Base-by-base conservation (phyloP, 2,113 vertebrate species). In the Phylloscopus trochilus region DNA sequence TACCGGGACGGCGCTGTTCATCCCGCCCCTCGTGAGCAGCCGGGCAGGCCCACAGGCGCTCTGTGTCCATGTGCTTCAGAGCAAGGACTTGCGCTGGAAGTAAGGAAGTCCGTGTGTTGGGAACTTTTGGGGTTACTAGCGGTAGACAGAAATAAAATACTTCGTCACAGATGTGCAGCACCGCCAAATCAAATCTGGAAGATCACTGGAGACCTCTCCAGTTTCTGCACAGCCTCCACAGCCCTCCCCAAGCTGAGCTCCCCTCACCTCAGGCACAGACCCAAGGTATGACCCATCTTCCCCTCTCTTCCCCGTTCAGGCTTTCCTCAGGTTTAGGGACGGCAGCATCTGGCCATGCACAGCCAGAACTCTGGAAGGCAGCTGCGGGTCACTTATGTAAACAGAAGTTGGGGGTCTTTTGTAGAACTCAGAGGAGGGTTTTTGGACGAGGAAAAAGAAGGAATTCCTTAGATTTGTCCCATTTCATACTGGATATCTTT, bases 251-350 rank as follows among this genome's bases (percentile, higher is more conserved):
- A 1, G 15, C 47, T 39, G 44, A 46, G 33, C 23, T 78, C 26
- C 33, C 47, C 6, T 46, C 5, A 1, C 19, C 33, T 33, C 21
- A 2, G 1, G 0, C 26, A 11, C 23, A 13, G 24, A 28, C n/a
- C 56, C 28, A 20, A 33, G 14, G 30, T 23, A 21, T 2, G 3
- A 41, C 37, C 39, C 2, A 2, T 60, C 3, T 23, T 53, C 22
- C 30, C 5, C 18, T 27, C 30, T 39, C 21, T 35, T 35, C 9
- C 62, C 41, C 21, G 11, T 44, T 28, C n/a, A 18, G 78, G 28
- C 55, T 18, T 51, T 16, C 24, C 49, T 28, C 46, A 15, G 24
- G 26, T 23, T 35, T 49, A 21, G 33, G 30, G 33, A 27, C 12
- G 51, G 46, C 64, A 31, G 46, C 55, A 7, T 24, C 75, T 47